Evolutionary conservation across 2,113 vertebrate species (phyloP), one percentile per base, ranked within the genome.

Genomic region (Eulacestoma nigropectus): DNA sequence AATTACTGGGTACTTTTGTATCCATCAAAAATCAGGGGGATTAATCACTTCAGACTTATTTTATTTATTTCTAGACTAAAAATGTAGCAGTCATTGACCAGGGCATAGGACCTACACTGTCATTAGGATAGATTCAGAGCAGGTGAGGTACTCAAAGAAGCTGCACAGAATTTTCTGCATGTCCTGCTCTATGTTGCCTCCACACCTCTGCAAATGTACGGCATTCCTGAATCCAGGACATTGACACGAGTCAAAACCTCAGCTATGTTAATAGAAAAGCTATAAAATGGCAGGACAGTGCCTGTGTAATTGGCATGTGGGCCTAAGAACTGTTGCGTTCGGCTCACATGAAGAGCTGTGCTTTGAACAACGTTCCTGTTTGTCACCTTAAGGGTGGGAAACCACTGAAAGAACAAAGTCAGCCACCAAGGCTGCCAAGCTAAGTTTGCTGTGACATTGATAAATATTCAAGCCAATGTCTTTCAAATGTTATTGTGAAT

Each of bases 401-500:
- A 95, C 42, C 9, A 18, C 53, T 78, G 37, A 32, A 85, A 62
- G 93, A 96, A 97, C 96, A 97, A 97, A 98, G 96, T 95, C 96
- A 89, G 92, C 84, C 96, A 96, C 90, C 92, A 96, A 97, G 96
- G 96, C 95, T 82, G 88, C 94, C 96, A 93, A 96, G 95, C 93
- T 84, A 95, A 96, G 96, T 95, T 91, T 91, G 77, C 90, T 78
- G 70, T 92, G 87, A 96, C 74, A 65, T 92, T 94, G 96, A 97
- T 96, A 97, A 97, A 97, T 96, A 97, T 97, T 96, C 97, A 96
- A 95, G 96, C 94, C 95, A 86, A 94, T 97, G 96, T 98, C 98
- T 98, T 98, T 98, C 97, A 98, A 97, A 97, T 44, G 97, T 96
- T 97, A 97, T 97, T 96, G 97, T 98, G 98, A 98, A 96, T 98